Evolutionary conservation across 2,797 vertebrate genomes (phyloP), one percentile per base, ranked within the genome.

Genomic region (Leucoraja ocellata): DNA sequence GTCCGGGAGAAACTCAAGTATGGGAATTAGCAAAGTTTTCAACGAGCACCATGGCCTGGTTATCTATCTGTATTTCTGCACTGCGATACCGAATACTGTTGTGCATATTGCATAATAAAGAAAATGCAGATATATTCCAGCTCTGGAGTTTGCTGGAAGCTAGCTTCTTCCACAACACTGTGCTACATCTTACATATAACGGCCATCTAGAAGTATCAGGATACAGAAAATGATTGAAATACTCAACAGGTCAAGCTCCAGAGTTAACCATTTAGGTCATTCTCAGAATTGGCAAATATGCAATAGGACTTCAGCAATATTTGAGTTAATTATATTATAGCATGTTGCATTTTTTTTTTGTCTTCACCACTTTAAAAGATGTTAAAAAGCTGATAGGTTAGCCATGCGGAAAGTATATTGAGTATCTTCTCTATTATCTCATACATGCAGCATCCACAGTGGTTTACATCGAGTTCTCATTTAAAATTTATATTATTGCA

Each of bases 401-500:
- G 9, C 13, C 46, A 7, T 81, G 39, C 46, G 79, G 5, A 23
- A 21, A 54, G 39, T 23, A 54, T 81, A 46, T 81, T 18, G 6
- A 54, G 6, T 39, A 54, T 81, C 39, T 81, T 81, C 79, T 81
- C 36, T 46, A 23, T 81, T 54, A 54, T 54, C 46, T 58, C 80
- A 83, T 18, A 83, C 9, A 54, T 83, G 21, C 46, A 28, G 21
- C 46, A 28, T 83, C 21, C 46, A 23, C 80, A 58, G 21, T 13
- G 23, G 54, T 83, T 83, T 83, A 25, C 46, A 58, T 83, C 61
- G 28, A 61, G 83, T 32, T 25, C 58, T 16, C 16, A 18, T n/a
- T 54, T 14, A 84, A 84, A 86, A 86, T 4, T 84, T 81, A 46
- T 28, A 84, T 10, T 84, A 61, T 84, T 84, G 28, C 81, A 84